Percentiles rank a stretch among this genome's conserved stretches.
Conservation (phyloP, 1,140 invertebrate genomes). For the Heliconius hermathena region DNA sequence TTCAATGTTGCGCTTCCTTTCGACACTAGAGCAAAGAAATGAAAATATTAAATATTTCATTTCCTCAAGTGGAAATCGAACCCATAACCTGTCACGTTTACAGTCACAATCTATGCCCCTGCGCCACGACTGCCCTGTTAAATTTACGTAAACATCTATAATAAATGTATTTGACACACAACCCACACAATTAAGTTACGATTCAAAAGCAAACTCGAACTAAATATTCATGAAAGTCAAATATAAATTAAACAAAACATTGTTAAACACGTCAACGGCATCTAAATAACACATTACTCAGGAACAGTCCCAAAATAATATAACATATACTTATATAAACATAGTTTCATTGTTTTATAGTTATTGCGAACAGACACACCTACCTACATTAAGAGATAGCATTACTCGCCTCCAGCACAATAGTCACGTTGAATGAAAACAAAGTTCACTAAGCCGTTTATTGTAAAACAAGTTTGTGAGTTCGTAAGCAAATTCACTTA, state of each 20-base stretch:
- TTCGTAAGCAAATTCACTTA: constrained; percentile 67
- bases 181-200: not conserved
- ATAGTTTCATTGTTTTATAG: constrained; percentile 16
- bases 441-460: constrained; percentile 65
- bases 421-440: constrained; percentile 53
- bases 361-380: constrained; percentile 6
- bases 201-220: not conserved
- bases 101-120: too few relatives aligned
- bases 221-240: constrained; percentile 8
- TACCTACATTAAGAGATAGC: constrained; percentile 18
- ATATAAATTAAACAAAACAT: constrained; percentile 6
- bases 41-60: too few relatives aligned
- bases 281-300: not conserved
- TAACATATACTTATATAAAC: not conserved
- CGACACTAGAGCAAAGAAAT: too few relatives aligned
- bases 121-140: too few relatives aligned
- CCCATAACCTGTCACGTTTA: too few relatives aligned
- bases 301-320: not conserved
- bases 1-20: too few relatives aligned
- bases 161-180: not conserved
- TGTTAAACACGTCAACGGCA: not conserved
- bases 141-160: not conserved
- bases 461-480: constrained; percentile 65
- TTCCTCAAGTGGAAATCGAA: too few relatives aligned
- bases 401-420: constrained; percentile 4